Evolutionary conservation across 2,888 invertebrate genomes (phyloP).

Genomic region (Drosophila yooni): DNA sequence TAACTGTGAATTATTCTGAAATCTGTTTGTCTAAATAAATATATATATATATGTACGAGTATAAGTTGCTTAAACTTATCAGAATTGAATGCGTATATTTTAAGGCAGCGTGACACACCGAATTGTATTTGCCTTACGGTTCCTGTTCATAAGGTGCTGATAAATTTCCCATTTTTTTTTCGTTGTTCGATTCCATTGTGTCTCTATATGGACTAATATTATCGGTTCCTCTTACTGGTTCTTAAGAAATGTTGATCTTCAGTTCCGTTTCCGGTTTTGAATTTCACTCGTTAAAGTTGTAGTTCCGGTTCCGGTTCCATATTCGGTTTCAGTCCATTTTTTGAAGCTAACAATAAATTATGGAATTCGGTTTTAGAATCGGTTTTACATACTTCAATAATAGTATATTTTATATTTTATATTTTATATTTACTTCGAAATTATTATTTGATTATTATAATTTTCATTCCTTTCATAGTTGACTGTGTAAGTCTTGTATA

Average conservation of each 20-base stretch:
- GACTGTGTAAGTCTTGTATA: neutral
- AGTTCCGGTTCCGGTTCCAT: neutral
- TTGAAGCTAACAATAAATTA: neutral
- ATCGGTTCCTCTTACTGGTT: neutral
- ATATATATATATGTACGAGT: conserved; percentile 33
- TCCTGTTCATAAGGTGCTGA: neutral
- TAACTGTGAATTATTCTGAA: conserved; percentile 3
- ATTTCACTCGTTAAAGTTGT: neutral
- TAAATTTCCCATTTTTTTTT: neutral
- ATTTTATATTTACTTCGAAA: neutral
- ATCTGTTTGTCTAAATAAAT: conserved; percentile 29
- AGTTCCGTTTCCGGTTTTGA: neutral
- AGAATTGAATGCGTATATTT: neutral
- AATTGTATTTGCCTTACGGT: neutral
- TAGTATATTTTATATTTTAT: neutral
- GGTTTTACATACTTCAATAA: neutral
- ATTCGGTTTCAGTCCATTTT: neutral
- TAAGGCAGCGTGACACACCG: neutral
- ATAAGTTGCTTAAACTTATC: conserved; percentile 12
- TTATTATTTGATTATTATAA: neutral
- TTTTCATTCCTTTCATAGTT: neutral
- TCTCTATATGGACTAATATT: neutral
- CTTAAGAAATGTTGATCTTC: neutral
- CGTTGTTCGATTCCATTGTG: neutral
- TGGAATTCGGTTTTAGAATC: neutral